phyloP scores from a whole-genome alignment of 2,888 invertebrate genomes.

The Chironomus riparius region DNA sequence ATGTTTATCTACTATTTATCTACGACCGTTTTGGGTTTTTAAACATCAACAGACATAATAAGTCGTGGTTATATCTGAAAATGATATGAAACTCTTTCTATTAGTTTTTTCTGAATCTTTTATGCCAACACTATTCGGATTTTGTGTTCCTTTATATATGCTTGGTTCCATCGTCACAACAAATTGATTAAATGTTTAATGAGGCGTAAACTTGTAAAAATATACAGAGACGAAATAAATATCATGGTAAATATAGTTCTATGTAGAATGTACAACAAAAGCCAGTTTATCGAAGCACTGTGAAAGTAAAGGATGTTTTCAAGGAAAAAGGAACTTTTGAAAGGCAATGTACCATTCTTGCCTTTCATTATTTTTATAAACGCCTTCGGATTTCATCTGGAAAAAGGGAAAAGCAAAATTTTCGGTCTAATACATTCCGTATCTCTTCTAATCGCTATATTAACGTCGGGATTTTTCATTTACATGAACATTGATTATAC shows the following conservation, averaged over 20 bases:
- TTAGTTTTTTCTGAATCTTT: too few relatives aligned
- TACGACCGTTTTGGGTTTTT: neutral
- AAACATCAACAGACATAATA: neutral
- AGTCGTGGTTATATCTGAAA: neutral
- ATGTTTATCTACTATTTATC: neutral
- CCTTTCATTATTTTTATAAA: neutral
- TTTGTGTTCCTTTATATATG: neutral
- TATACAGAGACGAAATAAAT: neutral
- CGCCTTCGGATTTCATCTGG: constrained; percentile 1
- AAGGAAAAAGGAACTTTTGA: neutral
- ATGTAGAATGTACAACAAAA: too few relatives aligned
- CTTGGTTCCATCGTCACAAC: neutral
- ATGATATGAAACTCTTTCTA: too few relatives aligned
- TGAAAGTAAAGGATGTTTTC: neutral
- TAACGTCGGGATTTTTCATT: neutral
- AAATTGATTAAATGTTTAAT: constrained; percentile 22
- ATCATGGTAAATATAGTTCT: too few relatives aligned
- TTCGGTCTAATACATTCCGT: neutral
- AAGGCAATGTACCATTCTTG: neutral
- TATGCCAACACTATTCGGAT: too few relatives aligned
- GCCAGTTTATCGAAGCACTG: too few relatives aligned
- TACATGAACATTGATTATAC: neutral
- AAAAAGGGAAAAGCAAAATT: neutral
- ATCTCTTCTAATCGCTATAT: neutral
- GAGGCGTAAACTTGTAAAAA: constrained; percentile 22